Evolutionary conservation across 2,797 vertebrate species (phyloP).

Genomic region (Trachops cirrhosus): DNA sequence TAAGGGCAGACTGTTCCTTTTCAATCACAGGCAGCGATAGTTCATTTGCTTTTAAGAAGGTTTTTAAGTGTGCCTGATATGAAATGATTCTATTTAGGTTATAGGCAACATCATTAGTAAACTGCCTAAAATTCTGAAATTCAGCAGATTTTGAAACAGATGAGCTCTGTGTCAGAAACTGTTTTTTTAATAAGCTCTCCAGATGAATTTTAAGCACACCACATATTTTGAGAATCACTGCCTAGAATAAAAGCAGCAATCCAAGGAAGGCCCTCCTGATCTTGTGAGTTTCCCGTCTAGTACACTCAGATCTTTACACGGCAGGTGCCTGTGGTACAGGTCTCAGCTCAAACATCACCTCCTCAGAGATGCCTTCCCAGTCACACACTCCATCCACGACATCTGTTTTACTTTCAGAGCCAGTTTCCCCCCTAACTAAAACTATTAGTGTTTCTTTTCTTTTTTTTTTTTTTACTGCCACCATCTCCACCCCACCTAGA

Average conservation of each 20-base stretch:
- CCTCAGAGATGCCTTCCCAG: not conserved
- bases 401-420: not conserved
- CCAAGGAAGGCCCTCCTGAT: not conserved
- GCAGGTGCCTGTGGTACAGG: not conserved
- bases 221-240: not conserved
- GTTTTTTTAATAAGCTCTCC: not conserved
- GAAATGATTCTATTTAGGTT: conserved; percentile 4
- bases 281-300: not conserved
- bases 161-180: not conserved
- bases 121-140: not conserved
- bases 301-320: not conserved
- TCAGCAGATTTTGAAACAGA: not conserved
- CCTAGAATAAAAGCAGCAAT: not conserved
- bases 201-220: not conserved
- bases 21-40: not conserved
- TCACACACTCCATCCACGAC: not conserved
- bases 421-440: not conserved
- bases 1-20: not conserved
- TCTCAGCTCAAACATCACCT: not conserved
- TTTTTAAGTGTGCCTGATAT: not conserved
- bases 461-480: not conserved
- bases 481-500: not conserved
- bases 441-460: not conserved
- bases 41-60: not conserved
- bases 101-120: not conserved